Evolutionary conservation across 1,140 invertebrate genomes (phyloP).

Genomic region (Limonius californicus): DNA sequence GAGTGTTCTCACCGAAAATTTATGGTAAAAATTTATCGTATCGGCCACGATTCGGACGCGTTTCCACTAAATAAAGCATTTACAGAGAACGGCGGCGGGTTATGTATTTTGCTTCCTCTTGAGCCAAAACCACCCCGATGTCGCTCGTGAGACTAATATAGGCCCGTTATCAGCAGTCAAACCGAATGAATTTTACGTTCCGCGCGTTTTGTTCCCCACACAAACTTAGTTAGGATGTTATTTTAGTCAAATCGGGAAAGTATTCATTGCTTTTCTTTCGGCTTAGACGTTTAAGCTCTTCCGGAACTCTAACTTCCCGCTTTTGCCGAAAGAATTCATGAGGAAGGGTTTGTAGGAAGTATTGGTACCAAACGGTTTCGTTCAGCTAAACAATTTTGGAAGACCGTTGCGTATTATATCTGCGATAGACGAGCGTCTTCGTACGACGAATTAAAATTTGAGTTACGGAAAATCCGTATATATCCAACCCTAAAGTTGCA

Average conservation of each 20-base stretch:
- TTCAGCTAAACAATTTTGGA: too few species aligned
- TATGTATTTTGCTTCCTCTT: constrained; percentile 18
- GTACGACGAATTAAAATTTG: too few species aligned
- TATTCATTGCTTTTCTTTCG: constrained; percentile 22
- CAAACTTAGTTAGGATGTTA: constrained; percentile 18
- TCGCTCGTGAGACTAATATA: constrained; percentile 18
- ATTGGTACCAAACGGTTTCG: too few species aligned
- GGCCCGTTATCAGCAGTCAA: constrained; percentile 15
- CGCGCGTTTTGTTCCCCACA: not conserved
- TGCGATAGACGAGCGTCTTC: too few species aligned
- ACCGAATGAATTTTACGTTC: constrained; percentile 18
- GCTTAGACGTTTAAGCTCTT: constrained; percentile 6
- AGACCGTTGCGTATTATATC: too few species aligned
- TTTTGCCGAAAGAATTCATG: not conserved
- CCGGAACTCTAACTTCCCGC: not conserved
- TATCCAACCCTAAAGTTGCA: too few species aligned
- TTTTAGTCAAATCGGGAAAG: constrained; percentile 26
- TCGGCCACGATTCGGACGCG: constrained; percentile 19
- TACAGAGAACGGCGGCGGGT: constrained; percentile 4
- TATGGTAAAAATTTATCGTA: constrained; percentile 4
- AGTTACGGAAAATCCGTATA: too few species aligned
- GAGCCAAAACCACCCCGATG: not conserved
- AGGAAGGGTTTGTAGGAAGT: too few species aligned
- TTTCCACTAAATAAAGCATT: constrained; percentile 26
- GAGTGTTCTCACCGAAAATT: not conserved